Conservation (phyloP, 1,140 invertebrate genomes). For the Drosophila navojoa region DNA sequence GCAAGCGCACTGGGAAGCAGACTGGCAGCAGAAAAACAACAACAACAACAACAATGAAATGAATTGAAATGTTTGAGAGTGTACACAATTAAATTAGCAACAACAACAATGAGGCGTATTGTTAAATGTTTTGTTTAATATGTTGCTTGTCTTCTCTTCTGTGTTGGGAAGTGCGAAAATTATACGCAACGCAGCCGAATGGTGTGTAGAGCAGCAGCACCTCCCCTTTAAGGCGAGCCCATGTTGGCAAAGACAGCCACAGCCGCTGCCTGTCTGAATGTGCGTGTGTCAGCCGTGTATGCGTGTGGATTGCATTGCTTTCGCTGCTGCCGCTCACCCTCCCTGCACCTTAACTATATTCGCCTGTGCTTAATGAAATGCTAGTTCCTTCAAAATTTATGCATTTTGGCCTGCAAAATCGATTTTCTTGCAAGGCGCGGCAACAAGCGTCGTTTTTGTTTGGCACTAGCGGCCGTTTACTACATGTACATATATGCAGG, state of each 20-base stretch:
- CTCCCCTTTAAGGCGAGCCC: constrained; percentile 48
- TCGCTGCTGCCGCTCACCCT: neutral
- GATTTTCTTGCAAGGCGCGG: constrained; percentile 79
- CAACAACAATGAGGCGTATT: constrained; percentile 50
- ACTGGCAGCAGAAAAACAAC: constrained; percentile 37
- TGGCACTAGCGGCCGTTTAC: constrained; percentile 25
- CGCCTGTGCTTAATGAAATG: constrained; percentile 55
- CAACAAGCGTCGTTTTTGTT: constrained; percentile 69
- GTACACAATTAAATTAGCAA: constrained; percentile 62
- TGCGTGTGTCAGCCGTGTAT: constrained; percentile 39
- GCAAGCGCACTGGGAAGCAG: constrained; percentile 27
- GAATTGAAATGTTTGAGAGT: constrained; percentile 69
- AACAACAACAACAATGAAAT: constrained; percentile 34
- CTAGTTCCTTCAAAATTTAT: constrained; percentile 60
- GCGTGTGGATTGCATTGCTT: constrained; percentile 33
- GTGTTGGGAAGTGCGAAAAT: constrained; percentile 49
- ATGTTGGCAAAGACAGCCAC: constrained; percentile 7
- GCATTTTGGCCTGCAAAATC: constrained; percentile 75
- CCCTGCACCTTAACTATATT: constrained; percentile 33
- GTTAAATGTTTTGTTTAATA: constrained; percentile 62
- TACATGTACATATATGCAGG: constrained; percentile 11
- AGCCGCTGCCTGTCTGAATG: constrained; percentile 38
- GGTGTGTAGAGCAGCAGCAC: constrained; percentile 28
- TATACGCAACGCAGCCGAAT: constrained; percentile 39
- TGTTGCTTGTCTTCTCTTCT: constrained; percentile 49